Base-by-base conservation (phyloP, 1,140 invertebrate genomes). In the Maniola jurtina region DNA sequence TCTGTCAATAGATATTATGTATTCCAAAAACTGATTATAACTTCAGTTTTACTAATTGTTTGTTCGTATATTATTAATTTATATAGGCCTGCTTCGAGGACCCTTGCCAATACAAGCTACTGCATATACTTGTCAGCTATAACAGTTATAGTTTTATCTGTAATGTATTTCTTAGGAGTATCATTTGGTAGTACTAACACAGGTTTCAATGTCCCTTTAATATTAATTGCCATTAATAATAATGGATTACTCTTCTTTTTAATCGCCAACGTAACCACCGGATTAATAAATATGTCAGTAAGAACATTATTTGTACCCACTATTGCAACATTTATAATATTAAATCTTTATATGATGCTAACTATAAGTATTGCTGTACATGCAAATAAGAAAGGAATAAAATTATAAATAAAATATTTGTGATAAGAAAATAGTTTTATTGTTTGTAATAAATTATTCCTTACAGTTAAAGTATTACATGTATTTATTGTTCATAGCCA, bases 221-320 rank as follows among this genome's bases (percentile, higher is more conserved):
- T 95, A 62, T 92, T 95, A 48, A 89, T 93, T 75, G 92, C 93
- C 47, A 92, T 96, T 35, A 96, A 95, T 89, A 93, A 93, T 58
- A 96, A 96, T 89, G 95, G 95, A 10, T 85, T 98, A 35, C 69
- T 93, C 14, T 96, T 95, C 81, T 98, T 98, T 84, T 83, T 98
- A 45, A 45, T 95, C 1, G 93, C 93, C 4, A 98, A 98, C 92
- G 42, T 98, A 15, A 78, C 95, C 9, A 98, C 96, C 25, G 97
- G 97, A 45, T 61, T 94, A 33, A 90, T 98, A 11, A 98, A 98
- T 91, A 86, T 96, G 73, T 84, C 83, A 33, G 84, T 96, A 11
- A 86, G 92, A 68, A 95, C 95, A 47, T 78, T 94, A 56, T 87
- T 92, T 50, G 77, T 93, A 5, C 76, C 88, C 25, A 68, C 81